A percentile compares a stretch with the other conserved stretches of the same genome.
phyloP scores from a whole-genome alignment of 2,888 invertebrate genomes.

The Lochmaea crataegi region DNA sequence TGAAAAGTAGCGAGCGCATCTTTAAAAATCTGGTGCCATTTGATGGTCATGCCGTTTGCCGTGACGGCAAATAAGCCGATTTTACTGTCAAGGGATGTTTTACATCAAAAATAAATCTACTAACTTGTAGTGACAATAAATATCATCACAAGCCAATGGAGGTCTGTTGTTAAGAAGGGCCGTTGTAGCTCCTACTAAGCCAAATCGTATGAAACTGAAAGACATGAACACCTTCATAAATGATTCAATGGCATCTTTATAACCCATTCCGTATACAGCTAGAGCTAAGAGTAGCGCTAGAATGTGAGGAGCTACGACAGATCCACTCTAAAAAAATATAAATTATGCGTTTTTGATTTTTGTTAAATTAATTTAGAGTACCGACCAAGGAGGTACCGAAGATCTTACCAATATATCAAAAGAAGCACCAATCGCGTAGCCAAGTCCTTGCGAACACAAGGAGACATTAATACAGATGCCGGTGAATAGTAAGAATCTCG shows the following conservation, averaged over 20 bases:
- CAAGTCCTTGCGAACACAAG: constrained; percentile 79
- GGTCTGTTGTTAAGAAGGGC: constrained; percentile 72
- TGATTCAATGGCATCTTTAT: constrained; percentile 68
- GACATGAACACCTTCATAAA: constrained; percentile 70
- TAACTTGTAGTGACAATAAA: constrained; percentile 71
- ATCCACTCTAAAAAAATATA: constrained; percentile 69
- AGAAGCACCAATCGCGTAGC: constrained; percentile 75
- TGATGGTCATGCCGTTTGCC: too few species aligned
- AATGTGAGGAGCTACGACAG: constrained; percentile 70
- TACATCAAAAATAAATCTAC: constrained; percentile 62
- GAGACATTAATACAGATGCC: constrained; percentile 71
- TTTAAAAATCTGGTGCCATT: too few species aligned
- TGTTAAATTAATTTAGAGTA: too few species aligned
- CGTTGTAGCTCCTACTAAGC: constrained; percentile 70
- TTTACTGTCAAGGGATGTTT: too few species aligned
- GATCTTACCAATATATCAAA: constrained; percentile 68
- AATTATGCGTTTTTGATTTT: not conserved
- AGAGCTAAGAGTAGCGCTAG: constrained; percentile 70
- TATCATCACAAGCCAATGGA: constrained; percentile 71
- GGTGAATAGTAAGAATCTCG: constrained; percentile 71
- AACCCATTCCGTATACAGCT: constrained; percentile 74
- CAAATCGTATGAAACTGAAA: constrained; percentile 75
- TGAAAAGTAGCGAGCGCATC: too few species aligned
- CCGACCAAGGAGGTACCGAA: too few species aligned
- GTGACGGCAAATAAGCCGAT: too few species aligned